phyloP scores from a whole-genome alignment of 1,140 invertebrate species.

The Magallana ariakensis region DNA sequence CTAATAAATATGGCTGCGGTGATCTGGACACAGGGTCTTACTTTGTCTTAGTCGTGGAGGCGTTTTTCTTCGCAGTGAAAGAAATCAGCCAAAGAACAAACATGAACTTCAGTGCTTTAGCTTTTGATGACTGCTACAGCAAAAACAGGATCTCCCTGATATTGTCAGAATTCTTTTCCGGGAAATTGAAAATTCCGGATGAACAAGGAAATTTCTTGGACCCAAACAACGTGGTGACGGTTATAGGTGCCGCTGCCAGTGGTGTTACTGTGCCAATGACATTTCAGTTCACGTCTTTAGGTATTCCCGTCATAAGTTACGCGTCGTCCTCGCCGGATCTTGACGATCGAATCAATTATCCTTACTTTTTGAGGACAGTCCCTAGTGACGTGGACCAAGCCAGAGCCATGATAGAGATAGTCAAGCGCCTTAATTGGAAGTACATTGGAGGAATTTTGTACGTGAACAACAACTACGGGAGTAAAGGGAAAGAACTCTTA shows the following conservation, averaged over 20 bases:
- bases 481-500: conserved; percentile 69
- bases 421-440: conserved; percentile 79
- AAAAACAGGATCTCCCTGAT: conserved; percentile 60
- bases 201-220: conserved; percentile 44
- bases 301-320: conserved; percentile 83
- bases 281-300: conserved; percentile 61
- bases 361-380: conserved; percentile 75
- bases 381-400: conserved; percentile 82
- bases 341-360: conserved; percentile 73
- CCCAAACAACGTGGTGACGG: conserved; percentile 65
- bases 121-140: conserved; percentile 75
- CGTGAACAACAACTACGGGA: conserved; percentile 82
- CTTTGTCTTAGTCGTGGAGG: conserved; percentile 68
- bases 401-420: conserved; percentile 86
- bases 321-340: conserved; percentile 71
- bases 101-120: conserved; percentile 70
- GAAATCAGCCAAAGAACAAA: conserved; percentile 56
- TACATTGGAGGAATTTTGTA: conserved; percentile 72
- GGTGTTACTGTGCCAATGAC: conserved; percentile 67
- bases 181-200: conserved; percentile 50
- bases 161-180: conserved; percentile 66
- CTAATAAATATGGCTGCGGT: conserved; percentile 64
- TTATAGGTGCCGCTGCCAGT: conserved; percentile 70
- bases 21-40: conserved; percentile 54
- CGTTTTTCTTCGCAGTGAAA: conserved; percentile 68